A percentile compares a stretch with the other conserved stretches of the same genome.
Evolutionary conservation across 2,888 invertebrate genomes (phyloP).

Genomic region (Drosophila anomalata): DNA sequence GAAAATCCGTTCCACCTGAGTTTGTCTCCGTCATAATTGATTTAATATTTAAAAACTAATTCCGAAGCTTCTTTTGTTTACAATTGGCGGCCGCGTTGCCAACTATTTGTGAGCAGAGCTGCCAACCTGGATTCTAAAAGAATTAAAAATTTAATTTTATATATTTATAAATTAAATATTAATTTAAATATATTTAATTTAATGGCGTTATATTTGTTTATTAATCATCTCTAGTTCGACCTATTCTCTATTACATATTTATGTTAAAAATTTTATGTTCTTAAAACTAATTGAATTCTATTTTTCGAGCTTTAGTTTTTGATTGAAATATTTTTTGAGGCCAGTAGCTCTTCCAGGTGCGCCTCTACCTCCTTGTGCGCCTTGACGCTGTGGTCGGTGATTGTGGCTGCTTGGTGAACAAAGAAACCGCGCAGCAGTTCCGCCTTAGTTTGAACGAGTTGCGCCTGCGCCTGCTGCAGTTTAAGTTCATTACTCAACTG

Average conservation of each 20-base stretch:
- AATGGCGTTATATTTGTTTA: too few species aligned
- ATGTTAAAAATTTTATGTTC: not conserved
- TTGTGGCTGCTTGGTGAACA: slow-evolving; percentile 66
- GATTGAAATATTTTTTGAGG: slow-evolving; percentile 17
- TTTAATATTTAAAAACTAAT: slow-evolving; percentile 12
- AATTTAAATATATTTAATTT: too few species aligned
- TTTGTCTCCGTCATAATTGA: slow-evolving; percentile 54
- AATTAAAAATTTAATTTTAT: too few species aligned
- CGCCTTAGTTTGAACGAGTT: slow-evolving; percentile 74
- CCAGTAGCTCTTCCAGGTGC: slow-evolving; percentile 73
- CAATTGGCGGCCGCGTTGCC: slow-evolving; percentile 25
- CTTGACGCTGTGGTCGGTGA: slow-evolving; percentile 75
- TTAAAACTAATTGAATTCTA: slow-evolving; percentile 9
- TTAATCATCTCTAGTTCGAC: too few species aligned
- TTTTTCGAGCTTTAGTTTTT: slow-evolving; percentile 7
- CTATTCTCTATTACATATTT: not conserved
- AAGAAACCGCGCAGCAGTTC: slow-evolving; percentile 73
- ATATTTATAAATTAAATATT: too few species aligned
- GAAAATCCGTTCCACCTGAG: slow-evolving; percentile 28
- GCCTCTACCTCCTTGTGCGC: slow-evolving; percentile 79
- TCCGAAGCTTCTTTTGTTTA: slow-evolving; percentile 44
- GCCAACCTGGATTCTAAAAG: not conserved
- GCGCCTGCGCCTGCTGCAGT: slow-evolving; percentile 70
- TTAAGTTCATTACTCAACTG: slow-evolving; percentile 75
- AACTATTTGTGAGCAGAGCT: slow-evolving; percentile 16